Conservation (phyloP, 2,797 vertebrate species). For the Mormyrops attenuatus region DNA sequence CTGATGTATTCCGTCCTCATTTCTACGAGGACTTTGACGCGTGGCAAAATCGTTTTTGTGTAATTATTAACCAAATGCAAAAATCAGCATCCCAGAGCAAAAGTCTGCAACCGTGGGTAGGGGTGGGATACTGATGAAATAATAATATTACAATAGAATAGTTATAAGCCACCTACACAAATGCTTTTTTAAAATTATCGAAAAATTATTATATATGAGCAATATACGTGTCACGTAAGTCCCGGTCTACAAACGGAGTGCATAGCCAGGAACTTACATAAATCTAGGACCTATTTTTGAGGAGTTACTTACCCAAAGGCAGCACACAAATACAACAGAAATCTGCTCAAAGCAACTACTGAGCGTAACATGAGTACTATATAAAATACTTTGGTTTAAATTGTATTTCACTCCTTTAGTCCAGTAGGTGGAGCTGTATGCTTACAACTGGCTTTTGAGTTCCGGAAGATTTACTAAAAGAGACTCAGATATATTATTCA, state of each 20-base stretch:
- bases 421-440: neutral
- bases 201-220: neutral
- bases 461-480: neutral
- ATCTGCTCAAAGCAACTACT: neutral
- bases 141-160: neutral
- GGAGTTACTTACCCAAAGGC: neutral
- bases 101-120: neutral
- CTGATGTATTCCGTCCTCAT: neutral
- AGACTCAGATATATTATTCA: neutral
- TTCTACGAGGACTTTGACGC: constrained; percentile 8
- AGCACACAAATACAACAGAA: neutral
- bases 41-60: neutral
- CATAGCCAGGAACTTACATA: neutral
- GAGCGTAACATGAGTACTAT: neutral
- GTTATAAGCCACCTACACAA: neutral
- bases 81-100: constrained; percentile 8
- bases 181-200: neutral
- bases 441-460: neutral
- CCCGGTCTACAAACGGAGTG: neutral
- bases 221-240: neutral
- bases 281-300: neutral
- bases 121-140: neutral
- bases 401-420: neutral
- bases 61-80: constrained; percentile 22
- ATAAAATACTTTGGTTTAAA: neutral